Conservation (phyloP, 2,113 vertebrate species). For the Bungarus multicinctus region DNA sequence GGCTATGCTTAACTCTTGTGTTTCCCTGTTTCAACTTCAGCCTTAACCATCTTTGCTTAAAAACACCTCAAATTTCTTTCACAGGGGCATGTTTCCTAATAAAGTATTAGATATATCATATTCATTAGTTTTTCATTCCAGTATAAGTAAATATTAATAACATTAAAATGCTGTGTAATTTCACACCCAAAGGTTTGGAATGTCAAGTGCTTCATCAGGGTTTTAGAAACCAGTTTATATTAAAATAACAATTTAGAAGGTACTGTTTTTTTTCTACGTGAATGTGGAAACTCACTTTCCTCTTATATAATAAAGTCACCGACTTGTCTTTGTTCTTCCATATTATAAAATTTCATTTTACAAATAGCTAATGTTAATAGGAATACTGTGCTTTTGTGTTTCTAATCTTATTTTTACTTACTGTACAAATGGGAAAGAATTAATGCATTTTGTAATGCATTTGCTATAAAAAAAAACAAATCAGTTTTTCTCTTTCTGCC, state of each 20-base stretch:
- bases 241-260: neutral
- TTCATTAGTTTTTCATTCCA: slow-evolving; percentile 25
- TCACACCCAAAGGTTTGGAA: neutral
- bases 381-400: neutral
- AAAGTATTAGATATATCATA: neutral
- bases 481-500: neutral
- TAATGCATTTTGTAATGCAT: slow-evolving; percentile 6
- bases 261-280: neutral
- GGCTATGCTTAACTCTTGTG: slow-evolving; percentile 21
- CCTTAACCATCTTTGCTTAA: neutral
- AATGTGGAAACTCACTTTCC: neutral
- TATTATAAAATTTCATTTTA: accelerated
- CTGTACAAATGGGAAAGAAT: neutral
- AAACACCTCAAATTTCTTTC: neutral
- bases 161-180: neutral
- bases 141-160: neutral
- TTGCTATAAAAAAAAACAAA: neutral
- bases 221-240: neutral
- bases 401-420: neutral
- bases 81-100: neutral
- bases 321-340: neutral
- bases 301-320: neutral
- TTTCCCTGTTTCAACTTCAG: neutral
- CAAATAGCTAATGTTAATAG: neutral
- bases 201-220: neutral